phyloP scores from a whole-genome alignment of 2,113 vertebrate genomes.

The Craseonycteris thonglongyai region DNA sequence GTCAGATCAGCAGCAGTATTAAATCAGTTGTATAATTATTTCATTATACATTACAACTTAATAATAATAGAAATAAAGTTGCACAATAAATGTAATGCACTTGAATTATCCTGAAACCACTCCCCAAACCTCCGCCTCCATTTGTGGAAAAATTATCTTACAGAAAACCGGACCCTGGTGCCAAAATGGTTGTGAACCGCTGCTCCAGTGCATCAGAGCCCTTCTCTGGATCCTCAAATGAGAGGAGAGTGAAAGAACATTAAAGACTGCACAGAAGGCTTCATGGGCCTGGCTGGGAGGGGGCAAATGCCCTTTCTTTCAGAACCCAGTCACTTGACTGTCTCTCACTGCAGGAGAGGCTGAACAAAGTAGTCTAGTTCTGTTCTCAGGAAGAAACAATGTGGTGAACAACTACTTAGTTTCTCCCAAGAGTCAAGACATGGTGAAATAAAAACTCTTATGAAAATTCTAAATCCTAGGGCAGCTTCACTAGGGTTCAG shows the following conservation, averaged over 20 bases:
- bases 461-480: background rate
- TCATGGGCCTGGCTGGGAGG: background rate
- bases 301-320: background rate
- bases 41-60: no score
- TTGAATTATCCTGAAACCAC: no score
- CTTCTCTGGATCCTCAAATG: background rate
- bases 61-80: no score
- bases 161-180: no score
- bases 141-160: no score
- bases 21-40: no score
- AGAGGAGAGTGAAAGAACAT: background rate
- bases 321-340: background rate
- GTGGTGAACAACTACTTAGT: background rate
- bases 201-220: no score
- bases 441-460: background rate
- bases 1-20: no score
- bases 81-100: no score
- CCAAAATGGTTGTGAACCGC: no score
- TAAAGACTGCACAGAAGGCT: background rate
- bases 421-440: background rate
- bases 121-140: no score
- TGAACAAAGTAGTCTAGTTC: background rate
- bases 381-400: background rate
- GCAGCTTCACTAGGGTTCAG: background rate
- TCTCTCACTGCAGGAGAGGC: background rate